Evolutionary conservation across 2,888 invertebrate genomes (phyloP), one percentile per base, ranked within the genome.

Genomic region (Luffia ferchaultella): DNA sequence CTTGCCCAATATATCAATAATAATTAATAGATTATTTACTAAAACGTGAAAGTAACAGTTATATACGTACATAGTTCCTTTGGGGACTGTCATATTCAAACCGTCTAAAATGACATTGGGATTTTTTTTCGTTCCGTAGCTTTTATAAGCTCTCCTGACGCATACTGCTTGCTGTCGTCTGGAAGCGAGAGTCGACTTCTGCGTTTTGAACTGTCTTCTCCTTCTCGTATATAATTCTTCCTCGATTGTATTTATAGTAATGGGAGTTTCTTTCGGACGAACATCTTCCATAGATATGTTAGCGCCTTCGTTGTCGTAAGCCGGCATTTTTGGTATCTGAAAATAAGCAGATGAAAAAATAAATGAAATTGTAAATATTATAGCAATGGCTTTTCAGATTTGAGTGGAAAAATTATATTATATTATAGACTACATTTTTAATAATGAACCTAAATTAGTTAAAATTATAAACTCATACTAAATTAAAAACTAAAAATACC

Each of bases 81-180:
- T 94, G 18, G 95, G 92, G 44, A 97, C 96, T 16, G 95, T 95
- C 93, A 97, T 94, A 66, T 94, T 94, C 50, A 97, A 86, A 18
- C 93, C 93, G 67, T 95, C 93, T 50, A 97, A 84, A 42, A 96
- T 92, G 30, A 93, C 86, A 60, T 92, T 91, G 0, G 93, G 93
- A 64, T 89, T 93, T 59, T 88, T 91, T 58, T 90, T 87, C 2
- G 89, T 82, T 3, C 96, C 96, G 67, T 96, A 96, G 69, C 88
- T 89, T 76, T 96, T 96, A 68, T 88, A 90, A 0, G 96, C 94
- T 16, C 92, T 76, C 52, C 94, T 85, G 1, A 96, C 93, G 62
- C 93, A 93, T 0, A 96, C 92, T 0, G 95, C 95, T 57, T 94
- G 92, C 62, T 91, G 90, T 61, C 88, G 87, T 60, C 93, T 85